Evolutionary conservation across 1,140 invertebrate species (phyloP).

Genomic region (Lycorma delicatula): DNA sequence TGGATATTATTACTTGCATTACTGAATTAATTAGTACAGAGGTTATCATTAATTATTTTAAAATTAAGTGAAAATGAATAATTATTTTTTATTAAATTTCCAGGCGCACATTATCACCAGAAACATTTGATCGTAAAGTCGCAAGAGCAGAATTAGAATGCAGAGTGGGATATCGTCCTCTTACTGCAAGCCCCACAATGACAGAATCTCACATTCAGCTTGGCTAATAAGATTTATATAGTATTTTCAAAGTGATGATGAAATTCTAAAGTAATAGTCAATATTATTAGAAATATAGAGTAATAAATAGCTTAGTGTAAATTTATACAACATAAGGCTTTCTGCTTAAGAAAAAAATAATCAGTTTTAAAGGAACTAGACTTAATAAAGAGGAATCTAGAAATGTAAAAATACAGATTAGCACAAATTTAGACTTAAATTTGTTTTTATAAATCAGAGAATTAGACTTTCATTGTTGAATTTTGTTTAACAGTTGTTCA

Average conservation of each 20-base stretch:
- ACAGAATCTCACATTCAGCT: constrained; percentile 31
- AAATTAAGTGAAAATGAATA: too few relatives aligned
- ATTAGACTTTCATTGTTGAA: too few relatives aligned
- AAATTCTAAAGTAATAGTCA: neutral
- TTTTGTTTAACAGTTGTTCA: too few relatives aligned
- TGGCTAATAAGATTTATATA: constrained; percentile 21
- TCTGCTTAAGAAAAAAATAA: neutral
- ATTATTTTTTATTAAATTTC: too few relatives aligned
- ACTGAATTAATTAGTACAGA: too few relatives aligned
- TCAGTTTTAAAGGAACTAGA: too few relatives aligned
- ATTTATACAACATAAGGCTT: neutral
- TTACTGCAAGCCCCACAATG: constrained; percentile 26
- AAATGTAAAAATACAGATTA: too few relatives aligned
- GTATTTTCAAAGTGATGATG: neutral
- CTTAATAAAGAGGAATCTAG: too few relatives aligned
- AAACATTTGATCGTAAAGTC: constrained; percentile 34
- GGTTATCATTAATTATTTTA: too few relatives aligned
- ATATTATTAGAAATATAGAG: neutral
- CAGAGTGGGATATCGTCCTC: constrained; percentile 23
- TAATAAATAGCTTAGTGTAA: neutral
- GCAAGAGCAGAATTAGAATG: constrained; percentile 26
- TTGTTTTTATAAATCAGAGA: too few relatives aligned
- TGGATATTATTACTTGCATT: too few relatives aligned
- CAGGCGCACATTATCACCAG: constrained; percentile 30
- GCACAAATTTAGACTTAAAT: too few relatives aligned